Percentiles rank a stretch among this genome's conserved stretches.
Evolutionary conservation across 2,797 vertebrate genomes (phyloP).

Genomic region (Pseudomugil gertrudae): DNA sequence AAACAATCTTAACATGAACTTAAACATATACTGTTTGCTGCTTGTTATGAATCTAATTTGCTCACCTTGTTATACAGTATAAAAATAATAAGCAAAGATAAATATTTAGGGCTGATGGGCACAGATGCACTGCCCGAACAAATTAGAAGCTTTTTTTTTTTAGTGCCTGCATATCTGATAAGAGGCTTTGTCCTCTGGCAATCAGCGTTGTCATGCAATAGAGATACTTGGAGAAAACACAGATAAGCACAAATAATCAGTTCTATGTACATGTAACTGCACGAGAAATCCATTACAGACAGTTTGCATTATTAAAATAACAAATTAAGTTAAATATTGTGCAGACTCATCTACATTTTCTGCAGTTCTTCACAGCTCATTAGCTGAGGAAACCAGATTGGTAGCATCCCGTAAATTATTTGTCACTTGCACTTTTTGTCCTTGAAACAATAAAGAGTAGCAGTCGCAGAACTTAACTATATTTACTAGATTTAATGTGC

Average conservation of each 20-base stretch:
- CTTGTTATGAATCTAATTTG: background rate
- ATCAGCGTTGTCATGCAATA: background rate
- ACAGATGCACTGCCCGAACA: no score
- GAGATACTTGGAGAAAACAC: background rate
- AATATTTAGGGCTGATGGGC: no score
- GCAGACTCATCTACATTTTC: background rate
- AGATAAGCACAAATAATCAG: background rate
- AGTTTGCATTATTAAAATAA: background rate
- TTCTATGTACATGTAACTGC: background rate
- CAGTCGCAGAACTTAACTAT: background rate
- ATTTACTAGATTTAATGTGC: no score
- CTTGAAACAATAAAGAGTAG: background rate
- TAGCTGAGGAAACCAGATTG: background rate
- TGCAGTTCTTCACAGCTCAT: background rate
- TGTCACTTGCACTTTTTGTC: background rate
- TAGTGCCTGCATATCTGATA: background rate
- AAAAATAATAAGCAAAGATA: no score
- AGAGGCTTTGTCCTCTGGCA: background rate
- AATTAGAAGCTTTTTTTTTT: background rate
- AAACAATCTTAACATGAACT: no score
- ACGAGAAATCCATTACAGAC: background rate
- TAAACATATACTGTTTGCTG: background rate
- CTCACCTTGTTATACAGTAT: no score
- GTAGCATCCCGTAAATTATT: background rate
- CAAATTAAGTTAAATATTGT: background rate